phyloP scores from a whole-genome alignment of 2,113 vertebrate species.

The Passer domesticus region DNA sequence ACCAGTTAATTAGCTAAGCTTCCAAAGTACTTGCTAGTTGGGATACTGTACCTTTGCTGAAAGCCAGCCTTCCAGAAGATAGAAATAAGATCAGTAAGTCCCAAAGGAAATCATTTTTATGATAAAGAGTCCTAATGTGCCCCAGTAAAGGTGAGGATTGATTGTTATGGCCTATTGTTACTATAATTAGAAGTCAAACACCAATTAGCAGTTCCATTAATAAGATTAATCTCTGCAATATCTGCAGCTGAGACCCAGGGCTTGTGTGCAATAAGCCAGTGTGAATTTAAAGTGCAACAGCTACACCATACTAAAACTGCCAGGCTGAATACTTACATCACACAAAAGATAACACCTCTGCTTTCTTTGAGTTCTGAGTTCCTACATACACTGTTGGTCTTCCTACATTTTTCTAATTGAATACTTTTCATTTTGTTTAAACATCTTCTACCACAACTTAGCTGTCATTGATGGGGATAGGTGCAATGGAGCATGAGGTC shows the following conservation, averaged over 20 bases:
- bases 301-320: not conserved
- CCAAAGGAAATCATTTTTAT: slow-evolving; percentile 57
- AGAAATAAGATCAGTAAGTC: slow-evolving; percentile 28
- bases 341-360: not conserved
- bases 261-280: slow-evolving; percentile 1
- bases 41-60: slow-evolving; percentile 15
- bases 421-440: not conserved
- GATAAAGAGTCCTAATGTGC: slow-evolving; percentile 42
- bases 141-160: slow-evolving; percentile 50
- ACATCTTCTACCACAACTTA: not conserved
- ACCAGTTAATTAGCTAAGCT: slow-evolving; percentile 42
- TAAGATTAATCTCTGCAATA: slow-evolving; percentile 68
- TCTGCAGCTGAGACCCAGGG: slow-evolving; percentile 62
- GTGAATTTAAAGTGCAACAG: slow-evolving; percentile 36
- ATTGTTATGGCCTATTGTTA: slow-evolving; percentile 65
- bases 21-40: not conserved
- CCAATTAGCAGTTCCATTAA: slow-evolving; percentile 69
- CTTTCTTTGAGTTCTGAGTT: not conserved
- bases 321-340: not conserved
- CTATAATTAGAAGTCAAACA: slow-evolving; percentile 70
- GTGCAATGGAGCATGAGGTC: not conserved
- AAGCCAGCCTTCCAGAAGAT: slow-evolving; percentile 38
- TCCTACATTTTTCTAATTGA: not conserved
- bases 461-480: not conserved
- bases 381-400: not conserved